Percentiles rank a stretch among this genome's conserved stretches.
Conservation (phyloP, 2,888 invertebrate species). For the Creontiades dilutus region DNA sequence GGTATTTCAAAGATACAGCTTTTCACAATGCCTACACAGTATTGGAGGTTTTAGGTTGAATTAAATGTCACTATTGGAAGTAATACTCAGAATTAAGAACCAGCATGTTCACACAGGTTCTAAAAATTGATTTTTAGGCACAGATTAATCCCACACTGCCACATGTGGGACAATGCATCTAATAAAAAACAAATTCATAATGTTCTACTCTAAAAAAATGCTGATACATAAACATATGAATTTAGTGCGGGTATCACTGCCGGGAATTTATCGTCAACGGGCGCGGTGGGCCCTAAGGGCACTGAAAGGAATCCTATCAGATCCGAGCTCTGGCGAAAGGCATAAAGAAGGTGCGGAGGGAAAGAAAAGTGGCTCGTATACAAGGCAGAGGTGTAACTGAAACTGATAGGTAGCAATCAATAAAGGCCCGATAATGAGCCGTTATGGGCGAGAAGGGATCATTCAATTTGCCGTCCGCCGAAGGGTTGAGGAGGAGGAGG, state of each 20-base stretch:
- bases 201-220: too few species aligned
- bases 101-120: too few species aligned
- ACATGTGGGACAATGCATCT: too few species aligned
- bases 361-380: constrained; percentile 10
- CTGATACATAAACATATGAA: not conserved
- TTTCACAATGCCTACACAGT: too few species aligned
- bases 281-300: not conserved
- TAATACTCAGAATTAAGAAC: too few species aligned
- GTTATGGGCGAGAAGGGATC: constrained; percentile 32
- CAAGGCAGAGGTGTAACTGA: constrained; percentile 43
- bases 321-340: not conserved
- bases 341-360: not conserved
- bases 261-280: not conserved
- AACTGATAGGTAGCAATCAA: constrained; percentile 49
- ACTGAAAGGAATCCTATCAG: constrained; percentile 18
- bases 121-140: too few species aligned
- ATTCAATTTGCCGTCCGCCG: constrained; percentile 12
- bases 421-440: constrained; percentile 40
- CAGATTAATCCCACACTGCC: too few species aligned
- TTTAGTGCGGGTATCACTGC: not conserved
- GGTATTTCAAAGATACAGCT: too few species aligned
- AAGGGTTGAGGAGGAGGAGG: not conserved
- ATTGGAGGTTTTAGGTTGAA: too few species aligned
- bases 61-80: too few species aligned
- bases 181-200: too few species aligned